Base-by-base conservation (phyloP, 2,113 vertebrate species). In the Pionites leucogaster region DNA sequence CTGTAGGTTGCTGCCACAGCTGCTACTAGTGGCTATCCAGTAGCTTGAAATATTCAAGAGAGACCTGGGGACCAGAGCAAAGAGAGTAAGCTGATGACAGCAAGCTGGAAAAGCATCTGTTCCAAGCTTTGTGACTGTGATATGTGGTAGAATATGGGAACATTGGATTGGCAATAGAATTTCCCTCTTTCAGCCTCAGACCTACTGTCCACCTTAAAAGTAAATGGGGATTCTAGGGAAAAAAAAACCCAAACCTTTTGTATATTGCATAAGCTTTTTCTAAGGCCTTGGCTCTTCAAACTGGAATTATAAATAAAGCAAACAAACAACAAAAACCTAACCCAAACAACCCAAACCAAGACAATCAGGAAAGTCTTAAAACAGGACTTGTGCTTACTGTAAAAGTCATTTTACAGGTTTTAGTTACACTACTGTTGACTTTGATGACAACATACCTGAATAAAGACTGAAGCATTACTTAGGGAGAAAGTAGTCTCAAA, bases 401-500 rank as follows among this genome's bases (percentile, higher is more conserved):
- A 65, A 74, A 67, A 81, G 18, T 46, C 2, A 42, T 90, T 94
- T 75, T 83, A 14, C 29, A 60, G 3, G 15, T 71, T 86, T 52
- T 78, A 50, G 24, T 92, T 86, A 53, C 4, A 5, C 22, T 76
- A 2, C 6, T 84, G 6, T 50, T 90, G 64, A 64, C 39, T 83
- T 50, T 74, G 82, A 60, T 86, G 39, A 83, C 82, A 31, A 67
- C 67, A 79, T 20, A 81, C 33, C 77, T 72, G 55, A 88, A 60
- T 75, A 84, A 92, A 90, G n/a, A 75, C 79, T 75, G 27, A 22
- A 75, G 22, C 55, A 68, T 68, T 75, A 78, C 69, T 60, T 46
- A 18, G 14, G 33, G 79, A 86, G 37, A 77, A 90, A 86, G 11
- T 75, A 75, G 71, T 76, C 23, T 94, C 91, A 63, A 79, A 65